These are phyloP conservation scores for Catagonus wagneri DNA, from an alignment of 2,113 vertebrate species.

Conservation along the genomic window DNA sequence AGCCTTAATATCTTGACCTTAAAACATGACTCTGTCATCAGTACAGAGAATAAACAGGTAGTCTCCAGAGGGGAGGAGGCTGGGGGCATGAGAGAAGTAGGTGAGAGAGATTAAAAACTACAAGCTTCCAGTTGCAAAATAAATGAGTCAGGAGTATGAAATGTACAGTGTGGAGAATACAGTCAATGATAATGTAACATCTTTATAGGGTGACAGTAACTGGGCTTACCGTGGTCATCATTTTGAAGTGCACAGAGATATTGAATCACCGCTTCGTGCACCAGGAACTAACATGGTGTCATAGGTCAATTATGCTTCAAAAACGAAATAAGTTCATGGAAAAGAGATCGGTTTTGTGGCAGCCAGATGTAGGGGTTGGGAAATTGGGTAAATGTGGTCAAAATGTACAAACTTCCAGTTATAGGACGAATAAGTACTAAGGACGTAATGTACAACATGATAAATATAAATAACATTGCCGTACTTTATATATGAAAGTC, in stretches of 20 bases:
- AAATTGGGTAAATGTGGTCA: neutral
- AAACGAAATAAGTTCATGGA: neutral
- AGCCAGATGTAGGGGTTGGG: neutral
- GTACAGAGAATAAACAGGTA: neutral
- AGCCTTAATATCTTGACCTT: constrained; percentile 10
- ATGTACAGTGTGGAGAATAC: neutral
- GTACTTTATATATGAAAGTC: neutral
- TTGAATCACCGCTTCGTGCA: neutral
- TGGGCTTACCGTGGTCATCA: neutral
- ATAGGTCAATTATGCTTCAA: neutral
- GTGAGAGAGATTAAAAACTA: neutral
- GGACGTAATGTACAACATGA: neutral
- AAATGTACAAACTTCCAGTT: neutral
- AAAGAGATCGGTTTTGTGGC: neutral
- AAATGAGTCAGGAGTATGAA: neutral
- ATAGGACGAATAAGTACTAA: neutral
- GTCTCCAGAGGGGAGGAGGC: neutral
- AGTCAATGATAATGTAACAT: neutral
- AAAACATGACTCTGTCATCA: neutral
- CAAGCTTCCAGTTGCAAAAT: neutral
- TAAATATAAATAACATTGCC: neutral
- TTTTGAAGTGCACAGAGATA: neutral
- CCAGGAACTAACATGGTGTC: neutral
- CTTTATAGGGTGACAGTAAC: neutral
- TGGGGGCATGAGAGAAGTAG: neutral